Evolutionary conservation across 2,797 vertebrate genomes (phyloP).

Genomic region (Chaunax sp.): DNA sequence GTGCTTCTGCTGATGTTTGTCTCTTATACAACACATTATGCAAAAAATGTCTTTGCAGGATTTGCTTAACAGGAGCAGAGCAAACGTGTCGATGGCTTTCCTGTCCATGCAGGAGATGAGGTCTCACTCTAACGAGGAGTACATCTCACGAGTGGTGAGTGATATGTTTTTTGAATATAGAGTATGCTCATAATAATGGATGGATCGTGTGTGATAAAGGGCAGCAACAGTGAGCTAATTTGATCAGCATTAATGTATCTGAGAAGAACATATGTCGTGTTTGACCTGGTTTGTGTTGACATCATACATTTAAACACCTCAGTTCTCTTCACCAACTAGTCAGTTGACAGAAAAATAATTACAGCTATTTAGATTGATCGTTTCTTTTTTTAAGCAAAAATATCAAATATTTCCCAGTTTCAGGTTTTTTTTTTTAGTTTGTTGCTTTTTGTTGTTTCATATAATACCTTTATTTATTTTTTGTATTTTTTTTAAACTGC

Average conservation of each 20-base stretch:
- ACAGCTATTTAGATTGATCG: background rate
- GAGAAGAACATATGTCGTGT: too few species aligned
- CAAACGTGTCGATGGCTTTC: constrained; percentile 40
- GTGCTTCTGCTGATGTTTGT: constrained; percentile 2
- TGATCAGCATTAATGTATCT: background rate
- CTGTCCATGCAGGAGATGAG: constrained; percentile 34
- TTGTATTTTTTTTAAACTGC: background rate
- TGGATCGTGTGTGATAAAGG: background rate
- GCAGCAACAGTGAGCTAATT: background rate
- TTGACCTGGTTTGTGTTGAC: background rate
- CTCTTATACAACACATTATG: background rate
- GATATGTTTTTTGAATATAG: background rate
- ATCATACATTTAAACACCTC: background rate
- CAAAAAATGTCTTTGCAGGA: constrained; percentile 54
- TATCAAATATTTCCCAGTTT: background rate
- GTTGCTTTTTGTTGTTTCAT: background rate
- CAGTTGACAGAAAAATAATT: background rate
- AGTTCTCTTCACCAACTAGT: background rate
- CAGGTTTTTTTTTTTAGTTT: background rate
- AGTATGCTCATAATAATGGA: background rate
- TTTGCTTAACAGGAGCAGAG: constrained; percentile 64
- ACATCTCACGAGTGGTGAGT: constrained; percentile 66
- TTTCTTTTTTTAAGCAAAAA: background rate
- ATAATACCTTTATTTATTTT: background rate
- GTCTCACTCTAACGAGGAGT: constrained; percentile 32